Base-by-base conservation (phyloP, 2,888 invertebrate genomes). In the Operophtera brumata region DNA sequence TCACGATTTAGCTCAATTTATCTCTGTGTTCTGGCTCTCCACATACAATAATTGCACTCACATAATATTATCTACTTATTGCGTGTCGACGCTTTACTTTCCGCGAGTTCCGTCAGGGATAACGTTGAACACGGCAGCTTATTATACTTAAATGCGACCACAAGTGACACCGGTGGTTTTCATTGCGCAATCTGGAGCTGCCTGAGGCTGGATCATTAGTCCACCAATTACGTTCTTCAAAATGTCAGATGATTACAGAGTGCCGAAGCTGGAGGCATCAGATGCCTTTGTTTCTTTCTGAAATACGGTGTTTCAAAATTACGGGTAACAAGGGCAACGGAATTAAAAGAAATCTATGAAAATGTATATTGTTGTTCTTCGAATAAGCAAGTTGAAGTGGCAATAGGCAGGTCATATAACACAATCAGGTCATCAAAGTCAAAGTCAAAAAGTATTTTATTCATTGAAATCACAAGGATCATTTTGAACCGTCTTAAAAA, bases 211-310 rank as follows among this genome's bases (percentile, higher is more conserved):
- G 64, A 82, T 87, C 86, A 89, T 88, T 89, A 88, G 83, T 71
- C 53, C 71, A 64, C 75, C 86, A 86, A 89, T 89, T 89, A 87
- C 81, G 73, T 79, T 70, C 74, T 80, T 81, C 84, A 82, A 82
- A 88, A 89, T 82, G 84, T 78, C 78, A 72, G 78, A 74, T 88
- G 87, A 89, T 89, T 88, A 84, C 82, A 86, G 80, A 73, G 61
- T 56, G 81, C 81, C 80, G 73, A 64, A 82, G 84, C 85, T 73
- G 70, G 69, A 67, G 75, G 70, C 75, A 73, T 77, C 86, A 85
- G 85, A 86, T 87, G 84, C 82, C 66, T 64, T 67, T 79, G 80
- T 82, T 80, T 80, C 81, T 84, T 77, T 70, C 70, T 64, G 72
- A 69, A 77, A 75, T 71, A 73, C 59, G 52, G 42, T 37, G 49